Base-by-base conservation (phyloP, 2,888 invertebrate species). In the Ophraella communa region DNA sequence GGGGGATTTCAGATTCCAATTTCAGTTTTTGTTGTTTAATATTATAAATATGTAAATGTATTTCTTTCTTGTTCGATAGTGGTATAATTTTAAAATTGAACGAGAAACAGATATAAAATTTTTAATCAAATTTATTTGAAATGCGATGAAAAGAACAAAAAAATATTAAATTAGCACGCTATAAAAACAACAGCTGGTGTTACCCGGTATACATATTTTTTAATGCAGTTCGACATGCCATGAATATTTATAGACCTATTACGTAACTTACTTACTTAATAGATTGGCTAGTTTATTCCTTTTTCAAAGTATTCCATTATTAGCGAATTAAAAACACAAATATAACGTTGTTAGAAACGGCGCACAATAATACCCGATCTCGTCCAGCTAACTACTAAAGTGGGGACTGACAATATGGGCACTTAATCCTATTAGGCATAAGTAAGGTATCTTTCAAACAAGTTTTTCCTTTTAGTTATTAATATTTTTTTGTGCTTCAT, bases 391-490 rank as follows among this genome's bases (percentile, higher is more conserved):
- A 54, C 66, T 56, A 66, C 68, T 68, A 60, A 68, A 68, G 57
- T 62, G 68, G n/a, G n/a, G 54, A 51, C 62, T 62, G 62, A 62
- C 62, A 61, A 57, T 58, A 39, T 62, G 62, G 58, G 62, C 59
- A 59, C 62, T 58, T 67, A 69, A 69, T 69, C 69, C 63, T 55
- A 67, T 69, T 69, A 69, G 56, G 64, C 66, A 61, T 55, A 62
- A 65, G 66, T 69, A 69, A 65, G 69, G 69, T 65, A 67, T 69
- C 69, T 61, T 52, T 45, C 33, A 51, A 56, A 61, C 58, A 61
- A 63, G 62, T 60, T 62, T 68, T 59, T 60, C 44, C 51, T 61
- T 54, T 63, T 63, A 49, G 27, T 53, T 63, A 61, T 64, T 57
- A 54, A 60, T 60, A 39, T 57, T 54, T 65, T n/a, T 39, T 42